Evolutionary conservation across 2,888 invertebrate genomes (phyloP), one percentile per base, ranked within the genome.

Genomic region (Belgica antarctica): DNA sequence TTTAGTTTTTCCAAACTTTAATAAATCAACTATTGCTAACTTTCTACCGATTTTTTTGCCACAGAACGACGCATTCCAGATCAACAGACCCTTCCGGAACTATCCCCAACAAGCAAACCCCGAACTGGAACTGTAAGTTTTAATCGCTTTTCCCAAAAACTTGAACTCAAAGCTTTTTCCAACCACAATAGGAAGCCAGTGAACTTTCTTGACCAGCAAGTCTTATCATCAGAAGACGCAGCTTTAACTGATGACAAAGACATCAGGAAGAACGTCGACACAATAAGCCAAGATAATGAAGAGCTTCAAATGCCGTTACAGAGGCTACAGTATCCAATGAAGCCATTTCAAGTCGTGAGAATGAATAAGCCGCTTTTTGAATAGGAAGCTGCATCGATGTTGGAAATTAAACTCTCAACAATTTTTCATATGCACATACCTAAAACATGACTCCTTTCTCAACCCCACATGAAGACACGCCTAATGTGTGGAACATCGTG

Each of bases 61-160:
- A 17, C 47, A 65, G 65, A 28, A 47, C 28, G 65, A 65, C 12
- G 7, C 19, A 2, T 46, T 47, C 8, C 65, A 36, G 25, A 27
- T 65, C 1, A 65, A 27, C 8, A 65, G 47, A 15, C 10, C 47
- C 7, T 24, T 65, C 7, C n/a, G 65, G n/a, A 47, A 31, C 12
- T 17, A 41, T 10, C 7, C 15, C 2, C 12, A 57, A 22, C 57
- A 17, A 22, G 5, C 19, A 62, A 34, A 19, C 36, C 41, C 63
- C 8, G 41, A 46, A 8, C 36, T 15, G 15, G 41, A 63, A 0
- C 1, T 41, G 63, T 63, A 63, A 36, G 62, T 34, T 34, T n/a
- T n/a, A 34, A 34, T 8, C 7, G 12, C 7, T 34, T 34, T 8
- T 34, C 12, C 7, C 34, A 34, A 8, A 34, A 34, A 8, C 12